These are phyloP conservation scores for Coracopsis vasa DNA, from an alignment of 2,113 vertebrate genomes.

Conservation along the genomic window DNA sequence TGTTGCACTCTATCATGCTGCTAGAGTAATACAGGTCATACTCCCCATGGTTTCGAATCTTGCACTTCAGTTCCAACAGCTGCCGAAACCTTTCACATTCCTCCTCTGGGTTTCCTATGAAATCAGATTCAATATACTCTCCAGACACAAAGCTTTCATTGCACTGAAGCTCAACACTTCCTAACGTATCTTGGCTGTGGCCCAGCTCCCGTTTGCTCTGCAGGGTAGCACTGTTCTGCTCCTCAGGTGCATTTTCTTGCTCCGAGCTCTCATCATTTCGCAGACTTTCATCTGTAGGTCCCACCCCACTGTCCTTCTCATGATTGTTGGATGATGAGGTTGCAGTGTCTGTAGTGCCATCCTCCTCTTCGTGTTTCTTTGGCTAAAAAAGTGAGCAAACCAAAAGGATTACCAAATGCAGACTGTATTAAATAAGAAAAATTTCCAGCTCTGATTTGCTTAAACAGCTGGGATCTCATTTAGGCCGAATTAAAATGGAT, in stretches of 20 bases:
- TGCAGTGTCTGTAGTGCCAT: conserved; percentile 87
- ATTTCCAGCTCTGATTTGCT: not conserved
- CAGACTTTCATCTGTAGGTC: conserved; percentile 80
- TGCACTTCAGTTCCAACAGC: conserved; percentile 93
- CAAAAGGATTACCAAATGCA: not conserved
- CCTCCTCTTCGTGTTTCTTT: conserved; percentile 87
- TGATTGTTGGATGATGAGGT: conserved; percentile 89
- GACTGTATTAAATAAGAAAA: not conserved
- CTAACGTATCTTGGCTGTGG: conserved; percentile 67
- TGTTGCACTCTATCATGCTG: conserved; percentile 87
- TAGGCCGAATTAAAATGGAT: not conserved
- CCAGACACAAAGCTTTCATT: conserved; percentile 74
- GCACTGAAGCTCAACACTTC: conserved; percentile 70
- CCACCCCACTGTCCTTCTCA: conserved; percentile 82
- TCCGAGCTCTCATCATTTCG: conserved; percentile 84
- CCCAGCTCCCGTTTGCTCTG: conserved; percentile 72
- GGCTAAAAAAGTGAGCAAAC: conserved; percentile 65
- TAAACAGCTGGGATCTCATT: conserved; percentile 4
- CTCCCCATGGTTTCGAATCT: conserved; percentile 89
- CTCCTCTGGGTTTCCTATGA: conserved; percentile 68
- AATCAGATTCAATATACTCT: conserved; percentile 74
- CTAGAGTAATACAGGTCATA: conserved; percentile 93
- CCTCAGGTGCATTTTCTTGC: conserved; percentile 81
- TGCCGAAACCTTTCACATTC: conserved; percentile 91
- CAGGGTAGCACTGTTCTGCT: conserved; percentile 76